Base-by-base conservation (phyloP, 2,888 invertebrate species). In the Tenthredo distinguenda region DNA sequence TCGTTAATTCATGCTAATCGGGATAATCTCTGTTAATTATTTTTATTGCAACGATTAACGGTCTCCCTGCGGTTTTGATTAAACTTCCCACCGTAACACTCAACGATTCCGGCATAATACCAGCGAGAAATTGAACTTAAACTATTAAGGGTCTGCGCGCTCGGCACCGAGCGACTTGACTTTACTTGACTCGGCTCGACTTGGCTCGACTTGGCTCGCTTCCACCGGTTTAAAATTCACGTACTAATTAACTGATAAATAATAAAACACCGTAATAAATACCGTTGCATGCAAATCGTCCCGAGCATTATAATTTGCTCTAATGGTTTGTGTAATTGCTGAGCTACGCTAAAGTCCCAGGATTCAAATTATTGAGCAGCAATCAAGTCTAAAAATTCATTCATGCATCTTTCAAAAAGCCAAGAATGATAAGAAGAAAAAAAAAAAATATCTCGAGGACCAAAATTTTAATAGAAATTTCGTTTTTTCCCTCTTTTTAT, bases 191-290 rank as follows among this genome's bases (percentile, higher is more conserved):
- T 47, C 5, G 15, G 15, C 47, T 47, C 9, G 15, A 12, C 15
- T 50, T 50, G 18, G 18, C 47, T 50, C n/a, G 18, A 50, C 50
- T 50, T 10, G 65, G 34, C 31, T 15, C 31, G 15, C 43, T 43
- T 10, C 10, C 9, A n/a, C n/a, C 2, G 2, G 21, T 43, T 6
- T 5, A 74, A 74, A 26, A 40, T 68, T 26, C 26, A 26, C 26
- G n/a, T 74, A 74, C 55, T 50, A 77, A 77, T 50, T 50, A 55
- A 77, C 72, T 43, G 72, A 77, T 77, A 50, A 77, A 77, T 77
- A 77, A 77, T 77, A 77, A 77, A 55, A 50, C 9, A 18, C 34
- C 18, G 50, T 50, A 77, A 77, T 77, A 77, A 55, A 77, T 77
- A 77, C 77, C 31, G 26, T 9, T 55, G 9, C n/a, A 77, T 34